Base-by-base conservation (phyloP, 1,140 invertebrate species). In the Bilobella aurantiaca region DNA sequence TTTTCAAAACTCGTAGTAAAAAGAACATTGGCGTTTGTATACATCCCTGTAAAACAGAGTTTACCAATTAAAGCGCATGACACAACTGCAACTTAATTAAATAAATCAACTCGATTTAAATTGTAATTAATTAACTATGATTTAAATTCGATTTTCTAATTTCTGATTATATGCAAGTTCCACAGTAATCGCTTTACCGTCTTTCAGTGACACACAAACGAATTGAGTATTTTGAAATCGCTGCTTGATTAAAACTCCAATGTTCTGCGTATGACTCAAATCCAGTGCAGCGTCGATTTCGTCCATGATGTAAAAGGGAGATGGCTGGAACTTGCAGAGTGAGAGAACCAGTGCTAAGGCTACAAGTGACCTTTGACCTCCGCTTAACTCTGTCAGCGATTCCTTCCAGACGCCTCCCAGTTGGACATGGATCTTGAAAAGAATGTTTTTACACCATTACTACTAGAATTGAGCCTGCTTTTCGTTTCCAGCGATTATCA, bases 211-310 rank as follows among this genome's bases (percentile, higher is more conserved):
- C 0, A 99, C 97, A 65, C 99, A 88, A 72, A 99, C 93, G 77
- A 99, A 99, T 86, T 99, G 83, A 56, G 95, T 97, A 76, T 89
- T 86, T 73, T 85, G 90, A 75, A 99, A 99, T 79, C 98, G 93
- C 32, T 85, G 85, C 74, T 89, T 89, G 5, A 99, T 81, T 92
- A 99, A 98, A 62, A 84, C 83, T 1, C 96, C 96, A 75, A 99
- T 99, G 79, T 99, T 99, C 79, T 98, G 93, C 3, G 97, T 99
- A 77, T 99, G 97, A 1, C 91, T 96, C 27, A 98, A 83, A 82
- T 99, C 97, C 1, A 99, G 80, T 2, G 97, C 97, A 3, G 97
- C 95, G 79, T 99, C 97, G 53, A 99, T 93, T 82, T 99, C 96
- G 77, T 99, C 97, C 73, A 99, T 81, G 78, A 99, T 98, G 76